Evolutionary conservation across 2,797 vertebrate species (phyloP).

Genomic region (Leuciscus waleckii): DNA sequence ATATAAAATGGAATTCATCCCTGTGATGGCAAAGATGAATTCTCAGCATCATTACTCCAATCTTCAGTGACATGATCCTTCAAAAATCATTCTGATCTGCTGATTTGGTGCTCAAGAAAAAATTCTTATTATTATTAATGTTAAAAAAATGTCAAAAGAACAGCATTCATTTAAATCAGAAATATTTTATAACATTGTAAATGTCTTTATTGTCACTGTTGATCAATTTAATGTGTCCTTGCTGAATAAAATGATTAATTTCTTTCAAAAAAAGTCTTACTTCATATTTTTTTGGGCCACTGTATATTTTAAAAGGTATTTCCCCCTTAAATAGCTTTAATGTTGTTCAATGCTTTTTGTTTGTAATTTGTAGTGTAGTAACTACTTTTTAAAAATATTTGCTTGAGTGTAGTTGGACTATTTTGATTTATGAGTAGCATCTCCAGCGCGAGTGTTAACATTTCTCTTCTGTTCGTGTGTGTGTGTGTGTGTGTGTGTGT

Average conservation of each 20-base stretch:
- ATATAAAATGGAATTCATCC: background rate
- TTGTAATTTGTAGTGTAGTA: too few relatives aligned
- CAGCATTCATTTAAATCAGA: background rate
- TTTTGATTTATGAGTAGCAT: conserved; percentile 2
- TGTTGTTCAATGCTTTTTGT: background rate
- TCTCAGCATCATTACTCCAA: background rate
- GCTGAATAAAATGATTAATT: background rate
- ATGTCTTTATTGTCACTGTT: background rate
- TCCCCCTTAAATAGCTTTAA: background rate
- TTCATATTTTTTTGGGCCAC: background rate
- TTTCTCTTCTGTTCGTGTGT: background rate
- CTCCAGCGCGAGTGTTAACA: background rate
- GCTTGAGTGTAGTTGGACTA: background rate
- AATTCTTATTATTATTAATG: background rate
- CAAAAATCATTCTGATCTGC: background rate
- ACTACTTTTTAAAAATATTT: background rate
- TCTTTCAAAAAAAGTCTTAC: background rate
- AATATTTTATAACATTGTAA: background rate
- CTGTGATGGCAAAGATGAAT: background rate
- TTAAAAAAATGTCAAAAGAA: background rate
- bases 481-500: conserved; percentile 22
- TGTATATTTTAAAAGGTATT: background rate
- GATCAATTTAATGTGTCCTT: background rate
- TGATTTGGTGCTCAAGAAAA: background rate
- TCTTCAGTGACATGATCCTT: background rate